These are phyloP conservation scores for Gallinago media DNA, from an alignment of 2,113 vertebrate genomes.

Conservation along the genomic window DNA sequence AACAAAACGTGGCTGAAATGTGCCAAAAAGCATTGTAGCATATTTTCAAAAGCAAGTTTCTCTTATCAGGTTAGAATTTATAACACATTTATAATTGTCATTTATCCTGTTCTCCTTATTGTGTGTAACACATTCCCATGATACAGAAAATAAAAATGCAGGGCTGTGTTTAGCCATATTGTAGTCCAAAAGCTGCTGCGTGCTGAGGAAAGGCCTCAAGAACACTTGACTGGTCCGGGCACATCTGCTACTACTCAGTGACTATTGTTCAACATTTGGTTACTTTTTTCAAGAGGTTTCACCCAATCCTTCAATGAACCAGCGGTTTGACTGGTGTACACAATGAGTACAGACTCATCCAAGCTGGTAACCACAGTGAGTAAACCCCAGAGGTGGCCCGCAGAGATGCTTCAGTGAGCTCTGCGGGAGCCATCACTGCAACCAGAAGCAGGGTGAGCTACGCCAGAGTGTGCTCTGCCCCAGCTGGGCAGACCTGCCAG, in stretches of 20 bases:
- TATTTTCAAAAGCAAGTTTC: not conserved
- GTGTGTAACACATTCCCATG: not conserved
- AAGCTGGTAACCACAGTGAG: not conserved
- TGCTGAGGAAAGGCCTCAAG: not conserved
- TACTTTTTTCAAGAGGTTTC: not conserved
- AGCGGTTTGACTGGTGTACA: not conserved
- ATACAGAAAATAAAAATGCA: not conserved
- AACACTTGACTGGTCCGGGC: not conserved
- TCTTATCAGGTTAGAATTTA: not conserved
- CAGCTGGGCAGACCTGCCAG: not conserved
- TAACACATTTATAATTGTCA: not conserved
- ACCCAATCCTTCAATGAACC: not conserved
- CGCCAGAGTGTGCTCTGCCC: not conserved
- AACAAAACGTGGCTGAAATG: not conserved
- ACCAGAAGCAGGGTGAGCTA: not conserved
- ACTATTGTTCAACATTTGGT: conserved; percentile 13
- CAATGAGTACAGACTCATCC: not conserved
- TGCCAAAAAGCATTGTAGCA: not conserved
- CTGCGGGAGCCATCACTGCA: not conserved
- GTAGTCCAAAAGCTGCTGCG: not conserved
- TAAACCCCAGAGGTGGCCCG: not conserved
- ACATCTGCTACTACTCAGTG: conserved; percentile 38
- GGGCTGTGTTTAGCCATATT: not conserved
- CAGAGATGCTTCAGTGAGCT: not conserved
- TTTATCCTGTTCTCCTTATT: not conserved